Evolutionary conservation across 2,888 invertebrate species (phyloP).

Genomic region (Cheilosia soror): DNA sequence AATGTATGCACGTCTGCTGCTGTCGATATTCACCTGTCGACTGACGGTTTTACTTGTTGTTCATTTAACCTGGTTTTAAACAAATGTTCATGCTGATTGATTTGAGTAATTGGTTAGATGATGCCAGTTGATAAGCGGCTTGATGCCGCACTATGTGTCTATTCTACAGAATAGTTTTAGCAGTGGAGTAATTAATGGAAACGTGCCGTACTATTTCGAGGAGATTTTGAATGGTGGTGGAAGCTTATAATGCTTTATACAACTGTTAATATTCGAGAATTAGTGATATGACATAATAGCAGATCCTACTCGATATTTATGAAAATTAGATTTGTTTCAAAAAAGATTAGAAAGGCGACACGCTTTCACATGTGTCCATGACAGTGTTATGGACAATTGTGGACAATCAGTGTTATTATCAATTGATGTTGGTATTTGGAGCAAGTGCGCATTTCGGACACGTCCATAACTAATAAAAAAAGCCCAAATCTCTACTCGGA

Average conservation of each 20-base stretch:
- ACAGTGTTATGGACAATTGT: too few species aligned
- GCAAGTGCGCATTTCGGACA: too few species aligned
- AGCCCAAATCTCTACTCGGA: too few species aligned
- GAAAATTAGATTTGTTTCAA: slow-evolving; percentile 3
- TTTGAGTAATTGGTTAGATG: slow-evolving; percentile 80
- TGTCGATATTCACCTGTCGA: slow-evolving; percentile 70
- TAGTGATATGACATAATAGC: slow-evolving; percentile 14
- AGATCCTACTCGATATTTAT: not conserved
- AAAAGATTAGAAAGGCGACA: too few species aligned
- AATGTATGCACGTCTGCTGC: slow-evolving; percentile 46
- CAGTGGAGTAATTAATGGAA: slow-evolving; percentile 26
- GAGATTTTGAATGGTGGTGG: slow-evolving; percentile 24
- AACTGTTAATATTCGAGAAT: slow-evolving; percentile 48
- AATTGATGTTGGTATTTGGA: too few species aligned
- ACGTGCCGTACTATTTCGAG: slow-evolving; percentile 1
- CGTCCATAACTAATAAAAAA: too few species aligned
- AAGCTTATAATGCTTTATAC: slow-evolving; percentile 32
- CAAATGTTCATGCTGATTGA: slow-evolving; percentile 80
- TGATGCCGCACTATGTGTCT: slow-evolving; percentile 50
- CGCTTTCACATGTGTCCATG: too few species aligned
- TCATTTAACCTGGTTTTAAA: slow-evolving; percentile 81
- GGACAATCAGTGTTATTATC: too few species aligned
- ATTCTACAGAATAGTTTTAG: not conserved
- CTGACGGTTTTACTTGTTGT: slow-evolving; percentile 68
- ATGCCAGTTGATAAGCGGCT: slow-evolving; percentile 57